Conservation (phyloP, 2,888 invertebrate species). For the Caenorhabditis virilis region DNA sequence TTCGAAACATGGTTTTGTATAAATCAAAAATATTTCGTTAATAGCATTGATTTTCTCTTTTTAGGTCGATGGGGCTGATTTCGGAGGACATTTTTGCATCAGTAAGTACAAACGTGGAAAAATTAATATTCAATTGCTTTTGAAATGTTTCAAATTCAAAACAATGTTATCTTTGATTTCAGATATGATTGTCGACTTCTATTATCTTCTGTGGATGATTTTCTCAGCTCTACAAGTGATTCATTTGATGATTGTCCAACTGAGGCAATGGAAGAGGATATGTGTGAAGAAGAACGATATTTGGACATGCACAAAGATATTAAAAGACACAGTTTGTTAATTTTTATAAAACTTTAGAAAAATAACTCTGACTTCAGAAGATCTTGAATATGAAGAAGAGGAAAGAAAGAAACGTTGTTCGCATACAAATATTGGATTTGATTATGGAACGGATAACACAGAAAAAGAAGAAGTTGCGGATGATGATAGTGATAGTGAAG, state of each 20-base stretch:
- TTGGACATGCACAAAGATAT: conserved; percentile 85
- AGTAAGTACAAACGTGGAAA: too few relatives aligned
- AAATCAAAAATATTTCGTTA: too few relatives aligned
- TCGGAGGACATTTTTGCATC: too few relatives aligned
- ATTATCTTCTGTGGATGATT: conserved; percentile 38
- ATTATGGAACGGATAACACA: conserved; percentile 18
- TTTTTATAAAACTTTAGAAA: background rate
- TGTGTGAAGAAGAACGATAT: conserved; percentile 94
- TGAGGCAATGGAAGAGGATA: conserved; percentile 79
- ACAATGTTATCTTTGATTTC: conserved; percentile 74
- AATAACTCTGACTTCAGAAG: conserved; percentile 33
- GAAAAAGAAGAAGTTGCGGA: conserved; percentile 6
- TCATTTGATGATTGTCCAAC: conserved; percentile 71
- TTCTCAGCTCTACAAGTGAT: conserved; percentile 75
- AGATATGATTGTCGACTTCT: conserved; percentile 66
- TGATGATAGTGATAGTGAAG: conserved; percentile 44
- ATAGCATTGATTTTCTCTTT: too few relatives aligned
- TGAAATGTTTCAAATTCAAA: too few relatives aligned
- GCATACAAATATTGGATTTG: conserved; percentile 11
- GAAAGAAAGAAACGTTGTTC: background rate
- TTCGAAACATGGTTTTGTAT: too few relatives aligned
- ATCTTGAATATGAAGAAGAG: conserved; percentile 35
- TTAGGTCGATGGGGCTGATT: too few relatives aligned
- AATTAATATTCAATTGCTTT: too few relatives aligned
- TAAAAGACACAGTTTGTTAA: conserved; percentile 73